These are phyloP conservation scores for Pyrgilauda ruficollis DNA, from an alignment of 2,113 vertebrate genomes.

Conservation along the genomic window DNA sequence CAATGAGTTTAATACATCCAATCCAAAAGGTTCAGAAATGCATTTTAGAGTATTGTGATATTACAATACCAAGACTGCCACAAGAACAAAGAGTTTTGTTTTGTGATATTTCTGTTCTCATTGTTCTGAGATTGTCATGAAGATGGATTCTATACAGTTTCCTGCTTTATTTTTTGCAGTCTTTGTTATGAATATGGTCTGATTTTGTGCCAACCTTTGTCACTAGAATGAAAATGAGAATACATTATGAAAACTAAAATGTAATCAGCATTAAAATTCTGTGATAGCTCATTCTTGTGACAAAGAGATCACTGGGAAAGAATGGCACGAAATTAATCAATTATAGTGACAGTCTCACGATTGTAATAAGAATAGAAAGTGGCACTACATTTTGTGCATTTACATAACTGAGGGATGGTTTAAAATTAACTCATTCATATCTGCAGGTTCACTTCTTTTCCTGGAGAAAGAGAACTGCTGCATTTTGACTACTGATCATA, in stretches of 20 bases:
- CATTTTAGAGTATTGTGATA: conserved; percentile 30
- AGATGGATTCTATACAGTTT: conserved; percentile 61
- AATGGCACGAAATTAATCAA: conserved; percentile 68
- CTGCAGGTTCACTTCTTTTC: background rate
- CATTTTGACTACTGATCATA: background rate
- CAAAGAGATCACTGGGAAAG: conserved; percentile 63
- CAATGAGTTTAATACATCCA: background rate
- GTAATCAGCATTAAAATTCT: conserved; percentile 63
- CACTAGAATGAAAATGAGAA: conserved; percentile 58
- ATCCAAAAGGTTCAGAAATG: conserved; percentile 24
- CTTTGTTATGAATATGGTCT: conserved; percentile 65
- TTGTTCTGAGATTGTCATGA: conserved; percentile 63
- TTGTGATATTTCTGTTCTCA: conserved; percentile 51
- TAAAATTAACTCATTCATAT: conserved; percentile 53
- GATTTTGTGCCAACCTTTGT: conserved; percentile 68
- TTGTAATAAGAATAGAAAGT: conserved; percentile 63
- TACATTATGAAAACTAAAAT: conserved; percentile 59
- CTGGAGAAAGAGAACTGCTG: background rate
- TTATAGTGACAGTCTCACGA: conserved; percentile 55
- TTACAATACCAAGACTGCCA: conserved; percentile 25
- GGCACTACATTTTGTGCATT: conserved; percentile 44
- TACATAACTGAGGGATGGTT: conserved; percentile 42
- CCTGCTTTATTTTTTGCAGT: conserved; percentile 51
- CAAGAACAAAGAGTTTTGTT: conserved; percentile 53
- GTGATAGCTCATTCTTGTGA: conserved; percentile 58